Base-by-base conservation (phyloP, 2,888 invertebrate genomes). In the Psococerastis gibbosa region DNA sequence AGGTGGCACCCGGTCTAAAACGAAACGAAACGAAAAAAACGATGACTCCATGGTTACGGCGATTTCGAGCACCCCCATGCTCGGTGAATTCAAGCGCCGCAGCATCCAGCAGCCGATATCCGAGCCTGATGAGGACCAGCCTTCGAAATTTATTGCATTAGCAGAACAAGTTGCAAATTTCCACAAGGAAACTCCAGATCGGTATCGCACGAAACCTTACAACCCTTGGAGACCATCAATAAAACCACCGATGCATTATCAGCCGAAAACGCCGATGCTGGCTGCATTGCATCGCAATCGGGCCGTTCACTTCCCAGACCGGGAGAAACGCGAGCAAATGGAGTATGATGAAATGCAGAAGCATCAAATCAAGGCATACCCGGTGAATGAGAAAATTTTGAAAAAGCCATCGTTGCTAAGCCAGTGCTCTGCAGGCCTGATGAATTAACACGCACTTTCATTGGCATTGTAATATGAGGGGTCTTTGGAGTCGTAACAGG, bases 331-430 rank as follows among this genome's bases (percentile, higher is more conserved):
- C 9, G 38, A 38, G 20, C 20, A 38, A 4, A 3, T 5, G 20
- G 38, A 38, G 20, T 17, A 20, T 5, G 38, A 38, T 18, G 38
- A 38, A 22, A 38, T 38, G 17, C 17, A 18, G n/a, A 38, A 38
- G 49, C 56, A 69, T 54, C 70, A 73, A 57, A 70, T 79, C 22
- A 78, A 75, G 58, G 75, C 79, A 0, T 65, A 72, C 45, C 76
- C 78, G 2, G 59, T 79, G 41, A 74, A 71, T 43, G 66, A 66
- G 50, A 69, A 67, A 47, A 68, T 76, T 2, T 58, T 77, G 27
- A 62, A 66, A 48, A 69, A 68, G 2, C 62, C 67, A 0, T 55
- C 65, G 2, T 43, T 51, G 11, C n/a, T n/a, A n/a, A n/a, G n/a
- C n/a, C n/a, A n/a, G n/a, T n/a, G n/a, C n/a, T n/a, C n/a, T n/a